phyloP scores from a whole-genome alignment of 2,113 vertebrate species.

The Vulpes lagopus region DNA sequence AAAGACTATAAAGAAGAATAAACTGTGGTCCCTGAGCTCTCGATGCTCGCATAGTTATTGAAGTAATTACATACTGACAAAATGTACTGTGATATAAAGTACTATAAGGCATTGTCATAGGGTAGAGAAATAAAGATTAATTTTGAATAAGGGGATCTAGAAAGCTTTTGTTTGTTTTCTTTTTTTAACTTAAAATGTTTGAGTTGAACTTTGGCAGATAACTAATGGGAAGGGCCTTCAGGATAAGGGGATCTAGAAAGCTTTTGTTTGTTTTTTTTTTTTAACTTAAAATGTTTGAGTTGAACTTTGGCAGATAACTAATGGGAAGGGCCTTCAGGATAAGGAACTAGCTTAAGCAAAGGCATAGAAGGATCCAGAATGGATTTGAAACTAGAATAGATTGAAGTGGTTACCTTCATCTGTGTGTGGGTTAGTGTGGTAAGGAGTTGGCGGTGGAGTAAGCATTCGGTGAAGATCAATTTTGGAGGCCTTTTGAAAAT shows the following conservation, averaged over 20 bases:
- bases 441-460: background rate
- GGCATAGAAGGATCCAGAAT: background rate
- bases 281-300: background rate
- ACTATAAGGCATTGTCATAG: background rate
- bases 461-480: background rate
- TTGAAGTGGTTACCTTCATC: background rate
- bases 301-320: background rate
- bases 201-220: background rate
- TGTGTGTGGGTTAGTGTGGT: background rate
- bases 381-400: background rate
- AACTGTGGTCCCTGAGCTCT: background rate
- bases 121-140: constrained; percentile 39
- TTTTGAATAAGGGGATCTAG: constrained; percentile 53
- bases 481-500: constrained; percentile 24
- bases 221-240: background rate
- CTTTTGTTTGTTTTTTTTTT: background rate
- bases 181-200: background rate
- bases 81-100: background rate
- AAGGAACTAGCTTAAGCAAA: background rate
- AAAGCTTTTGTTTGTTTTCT: background rate
- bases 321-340: background rate
- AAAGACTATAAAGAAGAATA: background rate
- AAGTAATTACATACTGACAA: constrained; percentile 24
- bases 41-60: background rate
- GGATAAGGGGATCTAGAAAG: too few relatives aligned